Evolutionary conservation across 2,113 vertebrate species (phyloP).

Genomic region (Tragelaphus strepsiceros): DNA sequence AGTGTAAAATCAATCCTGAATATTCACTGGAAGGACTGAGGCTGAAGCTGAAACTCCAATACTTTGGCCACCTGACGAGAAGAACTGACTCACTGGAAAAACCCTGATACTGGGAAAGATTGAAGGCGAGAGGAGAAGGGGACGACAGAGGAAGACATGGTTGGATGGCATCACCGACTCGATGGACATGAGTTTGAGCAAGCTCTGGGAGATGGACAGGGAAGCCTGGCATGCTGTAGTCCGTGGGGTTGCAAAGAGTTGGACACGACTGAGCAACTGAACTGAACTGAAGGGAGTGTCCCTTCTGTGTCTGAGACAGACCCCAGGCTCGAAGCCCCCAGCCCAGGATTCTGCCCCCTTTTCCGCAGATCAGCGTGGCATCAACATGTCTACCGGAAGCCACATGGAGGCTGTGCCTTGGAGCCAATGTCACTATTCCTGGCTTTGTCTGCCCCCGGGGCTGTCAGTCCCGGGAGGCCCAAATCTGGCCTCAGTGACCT

Average conservation of each 20-base stretch:
- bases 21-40: background rate
- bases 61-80: background rate
- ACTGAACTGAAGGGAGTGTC: background rate
- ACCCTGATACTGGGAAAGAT: background rate
- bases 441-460: background rate
- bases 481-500: background rate
- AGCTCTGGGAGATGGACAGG: background rate
- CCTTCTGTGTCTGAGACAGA: background rate
- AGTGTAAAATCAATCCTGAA: background rate
- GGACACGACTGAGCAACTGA: background rate
- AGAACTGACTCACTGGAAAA: background rate
- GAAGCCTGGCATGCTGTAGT: background rate
- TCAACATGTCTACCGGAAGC: background rate
- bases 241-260: background rate
- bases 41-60: background rate
- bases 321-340: background rate
- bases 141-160: background rate
- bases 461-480: background rate
- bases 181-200: background rate
- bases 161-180: background rate
- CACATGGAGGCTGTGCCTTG: fast-evolving
- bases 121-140: background rate
- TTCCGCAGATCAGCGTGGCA: too few species aligned
- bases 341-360: background rate
- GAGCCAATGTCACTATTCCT: background rate